Evolutionary conservation across 2,888 invertebrate genomes (phyloP).

Genomic region (Coremacera marginata): DNA sequence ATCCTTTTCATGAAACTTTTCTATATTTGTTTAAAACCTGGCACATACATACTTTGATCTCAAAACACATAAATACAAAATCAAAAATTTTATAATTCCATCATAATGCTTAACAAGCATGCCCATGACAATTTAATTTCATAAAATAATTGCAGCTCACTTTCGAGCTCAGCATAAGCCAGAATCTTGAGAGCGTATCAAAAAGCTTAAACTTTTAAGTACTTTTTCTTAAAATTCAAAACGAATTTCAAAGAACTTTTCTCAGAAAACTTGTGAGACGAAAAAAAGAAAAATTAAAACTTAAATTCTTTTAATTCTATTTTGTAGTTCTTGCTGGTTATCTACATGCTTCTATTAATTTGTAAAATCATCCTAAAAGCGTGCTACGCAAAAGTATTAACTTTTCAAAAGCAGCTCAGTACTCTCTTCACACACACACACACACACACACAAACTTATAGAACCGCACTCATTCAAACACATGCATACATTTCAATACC

Average conservation of each 20-base stretch:
- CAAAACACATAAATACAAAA: no score
- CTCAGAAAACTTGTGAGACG: neutral
- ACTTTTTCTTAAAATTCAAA: no score
- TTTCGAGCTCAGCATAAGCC: no score
- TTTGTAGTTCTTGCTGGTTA: neutral
- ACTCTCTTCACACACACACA: neutral
- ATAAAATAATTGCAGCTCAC: no score
- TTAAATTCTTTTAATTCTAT: slow-evolving; percentile 5
- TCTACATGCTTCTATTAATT: neutral
- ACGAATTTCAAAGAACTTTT: no score
- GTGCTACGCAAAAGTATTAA: slow-evolving; percentile 15
- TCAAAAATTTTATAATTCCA: no score
- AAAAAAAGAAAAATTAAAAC: neutral
- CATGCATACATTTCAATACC: neutral
- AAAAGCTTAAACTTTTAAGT: no score
- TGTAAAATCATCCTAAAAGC: slow-evolving; percentile 11
- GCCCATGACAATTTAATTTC: neutral
- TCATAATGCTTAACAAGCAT: neutral
- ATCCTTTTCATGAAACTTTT: no score
- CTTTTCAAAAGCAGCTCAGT: slow-evolving; percentile 23
- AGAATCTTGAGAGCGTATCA: no score
- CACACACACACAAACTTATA: neutral
- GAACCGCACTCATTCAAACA: neutral
- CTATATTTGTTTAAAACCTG: no score
- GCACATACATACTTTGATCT: no score